Conservation (phyloP, 1,140 invertebrate species). For the Dendroctonus ponderosae region DNA sequence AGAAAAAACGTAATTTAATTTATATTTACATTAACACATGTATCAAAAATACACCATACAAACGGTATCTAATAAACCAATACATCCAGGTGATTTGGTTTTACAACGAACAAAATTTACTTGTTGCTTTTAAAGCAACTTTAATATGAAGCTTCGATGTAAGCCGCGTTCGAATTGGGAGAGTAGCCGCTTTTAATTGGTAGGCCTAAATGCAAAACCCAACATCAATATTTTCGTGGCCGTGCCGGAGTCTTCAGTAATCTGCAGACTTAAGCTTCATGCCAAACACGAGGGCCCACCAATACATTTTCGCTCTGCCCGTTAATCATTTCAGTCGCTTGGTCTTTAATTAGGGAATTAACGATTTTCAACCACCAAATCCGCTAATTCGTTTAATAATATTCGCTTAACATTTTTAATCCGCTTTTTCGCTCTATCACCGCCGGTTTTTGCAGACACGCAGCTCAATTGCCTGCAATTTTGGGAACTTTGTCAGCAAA, state of each 20-base stretch:
- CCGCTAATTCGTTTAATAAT: too few relatives aligned
- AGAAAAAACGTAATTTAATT: too few relatives aligned
- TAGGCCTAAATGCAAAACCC: slow-evolving; percentile 19
- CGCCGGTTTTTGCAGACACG: too few relatives aligned
- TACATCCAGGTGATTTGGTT: too few relatives aligned
- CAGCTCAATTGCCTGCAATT: too few relatives aligned
- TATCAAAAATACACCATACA: too few relatives aligned
- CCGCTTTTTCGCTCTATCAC: too few relatives aligned
- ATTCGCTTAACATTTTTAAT: too few relatives aligned
- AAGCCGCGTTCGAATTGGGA: slow-evolving; percentile 13
- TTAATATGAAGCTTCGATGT: slow-evolving; percentile 4
- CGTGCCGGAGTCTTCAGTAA: slow-evolving; percentile 2
- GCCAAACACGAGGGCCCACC: slow-evolving; percentile 13
- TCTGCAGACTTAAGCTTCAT: slow-evolving; percentile 14
- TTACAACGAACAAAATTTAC: background rate
- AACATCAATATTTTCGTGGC: slow-evolving; percentile 19
- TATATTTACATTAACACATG: too few relatives aligned
- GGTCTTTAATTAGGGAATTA: slow-evolving; percentile 9
- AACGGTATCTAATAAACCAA: too few relatives aligned
- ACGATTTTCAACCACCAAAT: too few relatives aligned
- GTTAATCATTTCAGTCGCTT: slow-evolving; percentile 9
- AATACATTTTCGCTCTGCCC: slow-evolving; percentile 8
- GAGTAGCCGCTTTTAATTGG: slow-evolving; percentile 15
- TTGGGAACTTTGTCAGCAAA: too few relatives aligned
- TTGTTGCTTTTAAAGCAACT: slow-evolving; percentile 5